Base-by-base conservation (phyloP, 35 echinoderm and acorn worm species). In the Ophiothrix spiculata region DNA sequence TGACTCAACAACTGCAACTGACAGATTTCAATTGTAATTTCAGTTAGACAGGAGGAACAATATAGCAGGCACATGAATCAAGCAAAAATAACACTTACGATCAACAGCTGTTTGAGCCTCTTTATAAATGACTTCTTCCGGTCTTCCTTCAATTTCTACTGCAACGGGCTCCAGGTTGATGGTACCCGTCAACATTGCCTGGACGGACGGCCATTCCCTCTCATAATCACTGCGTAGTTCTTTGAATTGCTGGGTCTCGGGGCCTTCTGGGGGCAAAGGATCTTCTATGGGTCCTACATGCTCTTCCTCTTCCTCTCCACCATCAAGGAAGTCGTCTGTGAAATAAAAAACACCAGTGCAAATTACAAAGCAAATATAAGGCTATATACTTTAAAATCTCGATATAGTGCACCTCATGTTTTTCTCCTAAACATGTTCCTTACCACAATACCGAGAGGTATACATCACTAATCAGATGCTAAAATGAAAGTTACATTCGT, bases 221-320 rank as follows among this genome's bases (percentile, higher is more conserved):
- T 97, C 95, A 93, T 91, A 97, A 0, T 93, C 91, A 63, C 74
- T 90, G 75, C 95, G 78, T 37, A 75, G 74, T 0, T 97, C 95
- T 85, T 93, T 93, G 76, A 90, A 97, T 85, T 89, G 80, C 54
- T 79, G 83, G 21, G 95, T 97, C 81, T 97, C 95, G 38, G 91
- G 95, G 31, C 95, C 95, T 31, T 97, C 95, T 31, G 95, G 95
- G 41, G 95, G 95, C 28, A 97, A 78, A 29, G 86, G 88, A 42
- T 97, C 91, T 35, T 93, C 95, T 34, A 87, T 60, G 1, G 87
- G 45, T 0, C 84, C 79, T 31, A 75, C 74, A 32, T 79, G 60
- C 35, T 89, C 83, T 31, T 84, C 77, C 39, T 81, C 84, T 17
- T 88, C 91, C 85, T 31, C 46, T 63, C 4, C 60, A 25, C 60